Evolutionary conservation across 53 echinoderm and acorn worm genomes (phyloP), one percentile per base, ranked within the genome.

Genomic region (Pentamera pediparva): DNA sequence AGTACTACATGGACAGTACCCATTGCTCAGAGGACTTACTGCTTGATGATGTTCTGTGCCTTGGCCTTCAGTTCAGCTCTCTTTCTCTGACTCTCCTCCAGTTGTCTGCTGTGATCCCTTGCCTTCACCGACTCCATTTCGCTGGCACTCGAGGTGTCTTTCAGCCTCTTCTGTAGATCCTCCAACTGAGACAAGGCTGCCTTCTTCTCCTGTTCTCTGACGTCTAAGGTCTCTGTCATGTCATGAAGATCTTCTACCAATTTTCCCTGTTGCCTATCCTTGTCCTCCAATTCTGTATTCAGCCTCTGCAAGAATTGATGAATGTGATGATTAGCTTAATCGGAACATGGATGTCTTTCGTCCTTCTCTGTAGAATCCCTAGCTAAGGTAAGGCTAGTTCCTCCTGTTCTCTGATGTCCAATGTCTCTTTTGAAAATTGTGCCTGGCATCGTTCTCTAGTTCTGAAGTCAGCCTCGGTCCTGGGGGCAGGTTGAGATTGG

Each of bases 251-350:
- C 85, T 37, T 74, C 19, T 2, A 88, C 34, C 18, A 96, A 65
- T 54, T 91, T 87, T 2, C 54, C 65, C 27, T 83, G 79, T 47
- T 83, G 78, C 5, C 56, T 82, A 25, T 96, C 96, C 41, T 96
- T 96, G 34, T 74, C 79, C 37, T 91, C 88, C 0, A 96, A 64
- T 22, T 96, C 96, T 56, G 76, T 76, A 11, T 69, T 96, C 25
- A 84, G 69, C 34, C 80, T 80, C 93, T 93, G 49, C 4, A 63
- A 34, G 31, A 0, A 28, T n/a, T n/a, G n/a, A n/a, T n/a, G n/a
- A n/a, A n/a, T n/a, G n/a, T n/a, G n/a, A n/a, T n/a, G 1, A 31
- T 13, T 22, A 2, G 18, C 25, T 2, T n/a, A n/a, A n/a, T n/a
- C n/a, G n/a, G n/a, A n/a, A n/a, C n/a, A n/a, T n/a, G n/a, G n/a